Percentiles rank a stretch among this genome's conserved stretches.
phyloP scores from a whole-genome alignment of 2,113 vertebrate species.

The Numenius arquata region DNA sequence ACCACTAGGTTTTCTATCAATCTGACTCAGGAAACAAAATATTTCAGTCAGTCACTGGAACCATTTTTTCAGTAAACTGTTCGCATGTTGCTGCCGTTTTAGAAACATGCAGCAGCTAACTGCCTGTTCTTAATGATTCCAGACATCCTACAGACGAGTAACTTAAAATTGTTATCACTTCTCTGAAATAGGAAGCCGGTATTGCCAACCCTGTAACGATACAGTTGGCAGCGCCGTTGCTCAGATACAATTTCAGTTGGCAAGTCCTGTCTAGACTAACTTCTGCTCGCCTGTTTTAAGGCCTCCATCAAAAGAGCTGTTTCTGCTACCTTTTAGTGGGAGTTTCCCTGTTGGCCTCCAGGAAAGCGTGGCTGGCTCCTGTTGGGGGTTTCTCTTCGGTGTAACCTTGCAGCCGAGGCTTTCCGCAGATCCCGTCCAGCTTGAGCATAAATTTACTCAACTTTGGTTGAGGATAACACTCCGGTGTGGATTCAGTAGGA shows the following conservation, averaged over 20 bases:
- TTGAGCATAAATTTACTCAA: accelerated
- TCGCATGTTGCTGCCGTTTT: conserved; percentile 1
- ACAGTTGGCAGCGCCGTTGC: background rate
- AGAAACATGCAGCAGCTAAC: conserved; percentile 11
- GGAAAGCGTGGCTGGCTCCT: accelerated
- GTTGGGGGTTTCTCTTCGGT: accelerated
- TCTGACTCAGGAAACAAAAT: conserved; percentile 8
- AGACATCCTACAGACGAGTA: background rate
- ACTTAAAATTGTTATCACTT: conserved; percentile 12
- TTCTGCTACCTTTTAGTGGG: background rate
- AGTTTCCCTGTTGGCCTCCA: background rate
- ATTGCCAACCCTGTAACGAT: background rate
- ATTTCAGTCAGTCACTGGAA: background rate
- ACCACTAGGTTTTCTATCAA: background rate
- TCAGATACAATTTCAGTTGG: background rate
- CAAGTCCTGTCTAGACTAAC: background rate
- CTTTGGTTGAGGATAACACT: background rate
- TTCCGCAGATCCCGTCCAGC: background rate
- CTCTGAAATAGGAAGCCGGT: background rate
- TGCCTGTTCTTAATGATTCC: conserved; percentile 31
- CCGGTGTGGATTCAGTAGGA: background rate
- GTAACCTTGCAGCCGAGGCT: background rate
- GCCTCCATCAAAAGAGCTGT: background rate
- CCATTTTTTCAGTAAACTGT: background rate
- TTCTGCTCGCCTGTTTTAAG: background rate